A percentile compares a stretch with the other conserved stretches of the same genome.
These are phyloP conservation scores for Zeus faber DNA, from an alignment of 2,113 vertebrate genomes.

Conservation along the genomic window DNA sequence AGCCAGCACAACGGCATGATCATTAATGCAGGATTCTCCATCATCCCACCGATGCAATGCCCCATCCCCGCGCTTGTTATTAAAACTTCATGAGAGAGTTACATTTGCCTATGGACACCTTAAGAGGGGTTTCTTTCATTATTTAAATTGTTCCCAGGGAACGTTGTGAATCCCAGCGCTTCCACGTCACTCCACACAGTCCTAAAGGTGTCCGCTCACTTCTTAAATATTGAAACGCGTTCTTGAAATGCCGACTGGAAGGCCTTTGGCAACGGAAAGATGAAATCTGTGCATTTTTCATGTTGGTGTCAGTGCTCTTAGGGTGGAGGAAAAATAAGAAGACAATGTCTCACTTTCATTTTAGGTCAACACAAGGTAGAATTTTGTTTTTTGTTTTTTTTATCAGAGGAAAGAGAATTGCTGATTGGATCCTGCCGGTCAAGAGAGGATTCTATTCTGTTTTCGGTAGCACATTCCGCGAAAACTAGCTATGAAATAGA, in stretches of 20 bases:
- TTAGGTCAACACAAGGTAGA: conserved; percentile 20
- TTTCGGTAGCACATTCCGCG: too few species aligned
- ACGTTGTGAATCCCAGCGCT: conserved; percentile 40
- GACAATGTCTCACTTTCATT: conserved; percentile 38
- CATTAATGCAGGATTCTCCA: conserved; percentile 62
- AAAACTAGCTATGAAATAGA: too few species aligned
- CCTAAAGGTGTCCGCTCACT: conserved; percentile 30
- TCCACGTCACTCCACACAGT: conserved; percentile 36
- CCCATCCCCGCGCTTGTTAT: conserved; percentile 66
- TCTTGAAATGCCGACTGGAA: conserved; percentile 28
- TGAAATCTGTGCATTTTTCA: conserved; percentile 55
- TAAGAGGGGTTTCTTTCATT: conserved; percentile 68
- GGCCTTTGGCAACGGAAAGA: conserved; percentile 26
- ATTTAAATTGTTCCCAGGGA: conserved; percentile 55
- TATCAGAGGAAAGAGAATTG: too few species aligned
- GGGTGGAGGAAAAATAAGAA: conserved; percentile 23
- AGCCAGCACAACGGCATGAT: conserved; percentile 44
- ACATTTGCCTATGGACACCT: conserved; percentile 49
- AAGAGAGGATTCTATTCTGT: too few species aligned
- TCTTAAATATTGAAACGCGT: conserved; percentile 51
- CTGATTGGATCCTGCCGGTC: too few species aligned
- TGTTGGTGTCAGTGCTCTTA: conserved; percentile 41
- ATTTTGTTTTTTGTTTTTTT: too few species aligned
- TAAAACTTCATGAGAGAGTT: conserved; percentile 70
- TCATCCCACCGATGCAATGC: conserved; percentile 57